Evolutionary conservation across 30 jellyfish, hydroid and myxozoan genomes (phyloP).

Genomic region (Cassiopea xamachana): DNA sequence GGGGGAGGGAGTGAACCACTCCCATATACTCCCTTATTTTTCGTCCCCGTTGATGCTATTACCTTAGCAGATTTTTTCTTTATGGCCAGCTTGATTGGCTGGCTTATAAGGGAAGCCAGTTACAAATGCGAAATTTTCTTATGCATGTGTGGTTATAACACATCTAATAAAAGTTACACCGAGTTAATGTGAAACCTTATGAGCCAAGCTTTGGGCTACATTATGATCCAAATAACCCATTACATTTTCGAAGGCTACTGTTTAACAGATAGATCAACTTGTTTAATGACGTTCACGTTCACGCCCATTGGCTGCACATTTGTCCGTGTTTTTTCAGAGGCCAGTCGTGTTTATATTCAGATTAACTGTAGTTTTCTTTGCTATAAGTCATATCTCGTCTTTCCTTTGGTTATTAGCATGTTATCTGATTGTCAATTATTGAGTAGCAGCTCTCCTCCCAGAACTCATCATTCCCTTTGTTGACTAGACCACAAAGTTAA

Average conservation of each 20-base stretch:
- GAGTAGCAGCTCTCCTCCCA: conserved; percentile 40
- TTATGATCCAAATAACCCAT: conserved; percentile 56
- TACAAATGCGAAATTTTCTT: background rate
- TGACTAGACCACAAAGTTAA: conserved; percentile 7
- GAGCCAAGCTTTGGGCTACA: conserved; percentile 36
- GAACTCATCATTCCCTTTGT: conserved; percentile 22
- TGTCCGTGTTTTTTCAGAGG: conserved; percentile 37
- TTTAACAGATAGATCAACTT: conserved; percentile 13
- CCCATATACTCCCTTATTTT: too few relatives aligned
- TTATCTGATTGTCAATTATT: conserved; percentile 32
- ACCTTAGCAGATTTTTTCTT: too few relatives aligned
- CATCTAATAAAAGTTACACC: background rate
- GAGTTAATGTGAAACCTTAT: conserved; percentile 10
- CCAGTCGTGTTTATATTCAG: conserved; percentile 56
- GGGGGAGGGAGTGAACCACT: too few relatives aligned
- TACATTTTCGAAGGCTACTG: background rate
- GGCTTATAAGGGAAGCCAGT: too few relatives aligned
- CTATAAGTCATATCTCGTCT: conserved; percentile 23
- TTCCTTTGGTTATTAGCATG: conserved; percentile 5
- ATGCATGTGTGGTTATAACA: conserved; percentile 16
- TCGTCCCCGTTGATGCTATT: too few relatives aligned
- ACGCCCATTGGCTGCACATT: conserved; percentile 25
- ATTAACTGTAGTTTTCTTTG: conserved; percentile 50
- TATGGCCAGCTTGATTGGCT: too few relatives aligned
- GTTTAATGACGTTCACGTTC: background rate